Evolutionary conservation across 2,888 invertebrate genomes (phyloP).

Genomic region (Volucella zonaria): DNA sequence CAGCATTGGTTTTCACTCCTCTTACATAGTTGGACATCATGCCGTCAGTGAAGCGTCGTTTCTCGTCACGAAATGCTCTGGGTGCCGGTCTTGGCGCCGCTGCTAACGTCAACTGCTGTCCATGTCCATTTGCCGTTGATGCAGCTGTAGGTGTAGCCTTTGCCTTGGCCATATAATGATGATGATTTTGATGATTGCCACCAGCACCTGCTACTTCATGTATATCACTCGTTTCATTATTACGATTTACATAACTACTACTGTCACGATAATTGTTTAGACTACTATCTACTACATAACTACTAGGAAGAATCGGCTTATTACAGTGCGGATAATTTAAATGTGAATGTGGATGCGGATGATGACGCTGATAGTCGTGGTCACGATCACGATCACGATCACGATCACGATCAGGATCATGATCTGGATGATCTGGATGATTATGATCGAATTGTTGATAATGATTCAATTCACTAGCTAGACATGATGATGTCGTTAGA

Average conservation of each 20-base stretch:
- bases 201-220: constrained; percentile 46
- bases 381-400: constrained; percentile 30
- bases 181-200: constrained; percentile 68
- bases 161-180: constrained; percentile 16
- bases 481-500: constrained; percentile 60
- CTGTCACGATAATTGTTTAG: constrained; percentile 72
- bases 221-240: constrained; percentile 65
- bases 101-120: background rate
- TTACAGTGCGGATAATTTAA: constrained; percentile 56
- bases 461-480: constrained; percentile 73
- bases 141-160: constrained; percentile 11
- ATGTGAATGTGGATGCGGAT: constrained; percentile 26
- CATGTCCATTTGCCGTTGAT: too few relatives aligned
- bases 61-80: constrained; percentile 75
- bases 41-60: constrained; percentile 76
- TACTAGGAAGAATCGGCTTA: constrained; percentile 70
- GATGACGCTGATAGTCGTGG: constrained; percentile 56
- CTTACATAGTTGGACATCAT: constrained; percentile 45
- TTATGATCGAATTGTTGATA: constrained; percentile 66
- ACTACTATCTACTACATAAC: constrained; percentile 71
- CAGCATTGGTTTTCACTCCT: constrained; percentile 59
- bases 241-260: constrained; percentile 69
- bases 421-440: constrained; percentile 56
- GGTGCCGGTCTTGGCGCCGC: constrained; percentile 65
- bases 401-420: constrained; percentile 43